Evolutionary conservation across 2,888 invertebrate genomes (phyloP), one percentile per base, ranked within the genome.

Genomic region (Drosophila neonasuta): DNA sequence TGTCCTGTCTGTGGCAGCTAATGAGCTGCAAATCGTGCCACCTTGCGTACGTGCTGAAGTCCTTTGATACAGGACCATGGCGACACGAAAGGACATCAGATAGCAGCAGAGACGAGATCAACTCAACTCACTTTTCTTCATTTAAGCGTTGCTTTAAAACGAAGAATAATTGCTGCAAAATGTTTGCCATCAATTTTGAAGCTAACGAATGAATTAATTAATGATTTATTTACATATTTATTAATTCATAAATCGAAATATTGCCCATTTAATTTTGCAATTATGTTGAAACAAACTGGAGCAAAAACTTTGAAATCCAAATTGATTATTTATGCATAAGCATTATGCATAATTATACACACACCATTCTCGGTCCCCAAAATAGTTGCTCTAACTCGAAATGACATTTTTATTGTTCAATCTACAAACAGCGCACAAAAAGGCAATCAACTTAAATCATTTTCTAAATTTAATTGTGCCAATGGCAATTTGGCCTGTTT

Each of bases 21-120:
- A 84, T 86, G 86, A 81, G 84, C 86, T 84, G 84, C 79, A 84
- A 81, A 81, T 81, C 74, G 86, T 77, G 79, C 67, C 80, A 75
- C 74, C 77, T 80, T 45, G 66, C 60, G 70, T 86, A 80, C 80
- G 86, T 80, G 80, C 69, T 32, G 61, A 62, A 63, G 52, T 63
- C 71, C 62, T 61, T 63, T 57, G 46, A 56, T 52, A 41, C 45
- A 46, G 50, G 44, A 51, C 20, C 3, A 29, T 11, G 48, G 41
- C 55, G 34, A 32, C 34, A 50, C 39, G 46, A 46, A 51, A 46
- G 30, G 29, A 56, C 55, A 30, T 34, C 32, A 29, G 20, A 54
- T 39, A 29, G 15, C 46, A 32, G 57, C 29, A 11, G 24, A 9
- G 1, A 30, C 5, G 13, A 56, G 45, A 10, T 24, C 6, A 24